Percentiles rank a stretch among this genome's conserved stretches.
Evolutionary conservation across 2,113 vertebrate genomes (phyloP).

Genomic region (Callorhinus ursinus): DNA sequence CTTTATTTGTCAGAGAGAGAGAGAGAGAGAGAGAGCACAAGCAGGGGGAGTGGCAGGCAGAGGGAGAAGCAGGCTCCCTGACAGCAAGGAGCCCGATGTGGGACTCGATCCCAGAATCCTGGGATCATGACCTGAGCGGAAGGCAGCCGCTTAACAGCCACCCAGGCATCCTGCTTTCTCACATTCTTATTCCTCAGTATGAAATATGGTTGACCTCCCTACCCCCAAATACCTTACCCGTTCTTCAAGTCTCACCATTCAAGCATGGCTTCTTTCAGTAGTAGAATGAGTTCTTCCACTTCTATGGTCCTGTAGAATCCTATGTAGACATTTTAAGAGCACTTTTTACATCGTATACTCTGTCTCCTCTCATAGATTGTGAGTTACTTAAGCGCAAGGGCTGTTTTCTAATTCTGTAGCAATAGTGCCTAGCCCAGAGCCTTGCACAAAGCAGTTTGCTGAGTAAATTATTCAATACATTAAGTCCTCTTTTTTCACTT

Average conservation of each 20-base stretch:
- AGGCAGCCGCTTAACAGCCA: too few relatives aligned
- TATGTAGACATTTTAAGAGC: neutral
- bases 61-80: too few relatives aligned
- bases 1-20: too few relatives aligned
- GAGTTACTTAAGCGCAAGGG: neutral
- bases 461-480: constrained; percentile 1
- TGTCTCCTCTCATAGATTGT: neutral
- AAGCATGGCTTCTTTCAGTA: neutral
- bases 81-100: too few relatives aligned
- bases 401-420: neutral
- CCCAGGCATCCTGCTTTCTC: neutral
- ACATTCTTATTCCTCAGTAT: neutral
- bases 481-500: neutral
- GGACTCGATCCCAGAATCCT: too few relatives aligned
- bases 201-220: neutral
- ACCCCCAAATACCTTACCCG: neutral
- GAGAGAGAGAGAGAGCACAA: too few relatives aligned
- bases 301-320: neutral
- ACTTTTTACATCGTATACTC: neutral
- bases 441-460: constrained; percentile 25
- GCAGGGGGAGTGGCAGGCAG: too few relatives aligned
- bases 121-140: too few relatives aligned
- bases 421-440: neutral
- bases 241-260: constrained; percentile 24
- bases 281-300: neutral